Evolutionary conservation across 1,140 invertebrate genomes (phyloP).

Genomic region (Vollenhovia emeryi): DNA sequence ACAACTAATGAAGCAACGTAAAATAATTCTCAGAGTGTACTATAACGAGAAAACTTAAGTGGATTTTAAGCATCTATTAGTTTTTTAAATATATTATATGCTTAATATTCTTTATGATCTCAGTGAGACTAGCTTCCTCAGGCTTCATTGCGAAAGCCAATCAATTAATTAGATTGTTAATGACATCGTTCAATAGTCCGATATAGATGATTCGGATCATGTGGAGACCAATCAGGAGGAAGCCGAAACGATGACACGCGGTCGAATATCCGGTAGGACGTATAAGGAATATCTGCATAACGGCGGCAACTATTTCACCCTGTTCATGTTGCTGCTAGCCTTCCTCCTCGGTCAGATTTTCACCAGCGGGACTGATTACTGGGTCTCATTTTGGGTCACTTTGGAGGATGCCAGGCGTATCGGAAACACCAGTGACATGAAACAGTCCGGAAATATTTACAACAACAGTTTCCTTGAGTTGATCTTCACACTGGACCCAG

Average conservation of each 20-base stretch:
- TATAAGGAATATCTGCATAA: conserved; percentile 89
- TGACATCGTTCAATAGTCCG: conserved; percentile 14
- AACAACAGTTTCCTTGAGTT: conserved; percentile 57
- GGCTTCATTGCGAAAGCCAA: background rate
- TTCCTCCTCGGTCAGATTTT: conserved; percentile 89
- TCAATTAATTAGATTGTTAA: background rate
- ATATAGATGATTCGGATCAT: background rate
- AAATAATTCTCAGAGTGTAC: background rate
- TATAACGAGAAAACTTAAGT: background rate
- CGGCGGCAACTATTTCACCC: conserved; percentile 87
- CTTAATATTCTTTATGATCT: background rate
- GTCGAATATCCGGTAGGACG: conserved; percentile 86
- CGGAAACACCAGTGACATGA: background rate
- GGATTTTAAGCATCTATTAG: background rate
- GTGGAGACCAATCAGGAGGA: background rate
- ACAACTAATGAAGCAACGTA: background rate
- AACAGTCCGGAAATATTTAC: background rate
- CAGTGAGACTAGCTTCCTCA: background rate
- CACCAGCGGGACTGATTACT: conserved; percentile 92
- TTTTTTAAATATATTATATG: background rate
- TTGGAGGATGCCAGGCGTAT: conserved; percentile 80
- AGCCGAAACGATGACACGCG: conserved; percentile 83
- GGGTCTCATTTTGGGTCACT: conserved; percentile 91
- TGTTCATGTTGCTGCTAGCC: conserved; percentile 86
- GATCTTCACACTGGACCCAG: conserved; percentile 68